A percentile compares a stretch with the other conserved stretches of the same genome.
phyloP scores from a whole-genome alignment of 2,113 vertebrate species.

The Acrocephalus kingi region DNA sequence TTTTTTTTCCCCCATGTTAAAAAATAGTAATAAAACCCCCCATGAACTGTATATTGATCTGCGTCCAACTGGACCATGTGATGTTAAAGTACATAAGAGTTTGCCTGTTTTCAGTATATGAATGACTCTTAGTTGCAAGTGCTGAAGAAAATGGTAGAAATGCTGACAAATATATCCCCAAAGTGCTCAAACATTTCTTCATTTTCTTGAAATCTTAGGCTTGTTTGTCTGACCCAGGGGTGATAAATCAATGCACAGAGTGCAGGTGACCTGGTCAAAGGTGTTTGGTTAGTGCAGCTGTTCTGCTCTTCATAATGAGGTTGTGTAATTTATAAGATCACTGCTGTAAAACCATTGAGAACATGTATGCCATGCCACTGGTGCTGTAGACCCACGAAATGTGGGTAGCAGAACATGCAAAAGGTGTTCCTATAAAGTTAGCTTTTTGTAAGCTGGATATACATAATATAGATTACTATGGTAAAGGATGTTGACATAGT shows the following conservation, averaged over 20 bases:
- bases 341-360: background rate
- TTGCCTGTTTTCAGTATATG: background rate
- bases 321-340: background rate
- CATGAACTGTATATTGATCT: rapidly evolving
- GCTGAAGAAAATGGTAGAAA: background rate
- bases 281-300: background rate
- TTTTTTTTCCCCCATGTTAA: background rate
- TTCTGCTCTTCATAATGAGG: background rate
- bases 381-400: background rate
- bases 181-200: no score
- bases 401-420: background rate
- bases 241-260: background rate
- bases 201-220: background rate
- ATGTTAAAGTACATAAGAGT: background rate
- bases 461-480: background rate
- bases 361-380: background rate
- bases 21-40: background rate
- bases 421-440: background rate
- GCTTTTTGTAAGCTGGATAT: background rate
- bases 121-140: background rate
- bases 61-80: background rate
- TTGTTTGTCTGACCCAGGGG: background rate
- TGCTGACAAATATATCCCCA: no score
- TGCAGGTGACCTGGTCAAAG: background rate
- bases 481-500: background rate